These are phyloP conservation scores for Plusia festucae DNA, from an alignment of 2,888 invertebrate genomes.

Conservation along the genomic window DNA sequence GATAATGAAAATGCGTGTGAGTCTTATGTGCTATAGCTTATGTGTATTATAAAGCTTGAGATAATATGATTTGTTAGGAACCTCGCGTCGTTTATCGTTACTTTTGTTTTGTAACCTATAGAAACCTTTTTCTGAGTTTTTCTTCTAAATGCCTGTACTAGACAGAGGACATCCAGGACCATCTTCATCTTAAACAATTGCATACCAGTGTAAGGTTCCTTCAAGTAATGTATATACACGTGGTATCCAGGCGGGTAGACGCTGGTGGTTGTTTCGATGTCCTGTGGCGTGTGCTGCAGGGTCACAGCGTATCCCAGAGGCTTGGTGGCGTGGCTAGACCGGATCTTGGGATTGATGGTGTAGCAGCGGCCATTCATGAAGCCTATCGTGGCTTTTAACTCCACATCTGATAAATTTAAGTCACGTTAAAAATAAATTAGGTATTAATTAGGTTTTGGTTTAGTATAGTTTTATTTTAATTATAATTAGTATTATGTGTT, in stretches of 20 bases:
- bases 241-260: constrained; percentile 88
- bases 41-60: too few relatives aligned
- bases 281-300: constrained; percentile 84
- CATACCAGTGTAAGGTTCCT: constrained; percentile 90
- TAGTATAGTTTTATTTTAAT: too few relatives aligned
- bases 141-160: too few relatives aligned
- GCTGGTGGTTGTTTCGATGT: constrained; percentile 70
- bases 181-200: neutral
- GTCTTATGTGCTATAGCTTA: too few relatives aligned
- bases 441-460: too few relatives aligned
- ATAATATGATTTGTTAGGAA: too few relatives aligned
- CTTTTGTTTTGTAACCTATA: too few relatives aligned
- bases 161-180: neutral
- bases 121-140: too few relatives aligned
- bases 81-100: too few relatives aligned
- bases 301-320: constrained; percentile 89
- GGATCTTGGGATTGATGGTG: constrained; percentile 86
- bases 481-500: too few relatives aligned
- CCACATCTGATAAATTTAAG: constrained; percentile 79
- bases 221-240: constrained; percentile 89
- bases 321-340: constrained; percentile 78
- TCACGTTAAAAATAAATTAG: neutral
- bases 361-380: constrained; percentile 90
- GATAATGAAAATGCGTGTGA: too few relatives aligned
- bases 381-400: constrained; percentile 82